Base-by-base conservation (phyloP, 1,140 invertebrate species). In the Tyrophagus putrescentiae region DNA sequence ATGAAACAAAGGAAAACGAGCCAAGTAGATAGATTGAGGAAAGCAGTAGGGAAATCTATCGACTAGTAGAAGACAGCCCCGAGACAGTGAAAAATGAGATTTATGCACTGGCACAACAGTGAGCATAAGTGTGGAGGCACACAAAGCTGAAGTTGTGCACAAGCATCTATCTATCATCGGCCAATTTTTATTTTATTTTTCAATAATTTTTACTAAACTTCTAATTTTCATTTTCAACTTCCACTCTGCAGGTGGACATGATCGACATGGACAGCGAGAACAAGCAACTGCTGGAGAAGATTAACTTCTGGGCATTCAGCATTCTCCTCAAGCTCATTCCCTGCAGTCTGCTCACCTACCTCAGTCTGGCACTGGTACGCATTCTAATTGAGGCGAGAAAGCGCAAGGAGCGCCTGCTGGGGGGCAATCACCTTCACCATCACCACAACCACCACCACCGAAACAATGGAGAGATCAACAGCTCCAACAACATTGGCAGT, bases 281-380 rank as follows among this genome's bases (percentile, higher is more conserved):
- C 64, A 72, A 78, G 50, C 72, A 76, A 18, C 71, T 77, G n/a
- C 66, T 86, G 3, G 76, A 77, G 41, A 76, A 78, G 16, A 70
- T 84, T n/a, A 87, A 88, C 69, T 90, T 92, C 70, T 92, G 87
- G 87, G 77, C 87, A 27, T 84, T 89, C 68, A 84, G 82, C 1
- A 82, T 91, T 3, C 74, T 89, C 21, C 82, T 90, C 6, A 92
- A 92, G 68, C 73, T 92, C 0, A 65, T 92, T 3, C 89, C 88
- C 0, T 91, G 89, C 65, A 72, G 81, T 3, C 80, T 87, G n/a
- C 73, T 92, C 5, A 88, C 86, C 0, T 73, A 85, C 6, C 84
- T 92, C 53, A 90, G 84, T 67, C 73, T 82, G 11, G 82, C 84
- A 70, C 74, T 92, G 1, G 85, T 91, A 28, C 78, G 77, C 64